Base-by-base conservation (phyloP, 2,888 invertebrate species). In the Eretmocerus hayati region DNA sequence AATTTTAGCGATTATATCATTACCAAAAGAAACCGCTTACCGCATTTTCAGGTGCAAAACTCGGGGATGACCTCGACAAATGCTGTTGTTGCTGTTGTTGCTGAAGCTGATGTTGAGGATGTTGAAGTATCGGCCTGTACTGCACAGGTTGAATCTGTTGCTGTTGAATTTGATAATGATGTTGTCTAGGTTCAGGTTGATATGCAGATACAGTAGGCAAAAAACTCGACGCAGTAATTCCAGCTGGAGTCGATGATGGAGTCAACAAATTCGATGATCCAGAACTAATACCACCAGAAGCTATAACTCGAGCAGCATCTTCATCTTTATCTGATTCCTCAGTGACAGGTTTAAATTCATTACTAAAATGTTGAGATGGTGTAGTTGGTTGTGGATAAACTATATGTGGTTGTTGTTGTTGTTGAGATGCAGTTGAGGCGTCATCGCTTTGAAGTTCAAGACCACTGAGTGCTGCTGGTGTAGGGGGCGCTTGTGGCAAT, bases 301-400 rank as follows among this genome's bases (percentile, higher is more conserved):
- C 57, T 5, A 60, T 56, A 8, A 59, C 56, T 18, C 59, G 59
- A 2, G 53, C 57, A 2, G 58, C 53, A 22, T 60, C 55, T 22
- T 60, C 59, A 20, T 58, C 58, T 3, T 62, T 64, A 3, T 65
- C 64, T 36, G 56, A 52, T 2, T 65, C 65, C 42, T 67, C 67
- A 56, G 52, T 67, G 13, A 67, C 67, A 1, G 67, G 67, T 45
- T 65, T 67, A 9, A 65, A 41, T 4, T 58, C 22, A 38, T 33
- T 20, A 1, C 41, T 36, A n/a, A n/a, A n/a, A 4, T 45, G 46
- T 11, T 45, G 48, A 2, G 18, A 32, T 19, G 47, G 41, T 2
- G 46, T 30, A 26, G 5, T 15, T 13, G 19, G 30, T 18, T 50
- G 50, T 1, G 46, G 16, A 26, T 47, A 39, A 3, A 50, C 42